phyloP scores from a whole-genome alignment of 2,888 invertebrate species.

The Caenorhabditis macrosperma region DNA sequence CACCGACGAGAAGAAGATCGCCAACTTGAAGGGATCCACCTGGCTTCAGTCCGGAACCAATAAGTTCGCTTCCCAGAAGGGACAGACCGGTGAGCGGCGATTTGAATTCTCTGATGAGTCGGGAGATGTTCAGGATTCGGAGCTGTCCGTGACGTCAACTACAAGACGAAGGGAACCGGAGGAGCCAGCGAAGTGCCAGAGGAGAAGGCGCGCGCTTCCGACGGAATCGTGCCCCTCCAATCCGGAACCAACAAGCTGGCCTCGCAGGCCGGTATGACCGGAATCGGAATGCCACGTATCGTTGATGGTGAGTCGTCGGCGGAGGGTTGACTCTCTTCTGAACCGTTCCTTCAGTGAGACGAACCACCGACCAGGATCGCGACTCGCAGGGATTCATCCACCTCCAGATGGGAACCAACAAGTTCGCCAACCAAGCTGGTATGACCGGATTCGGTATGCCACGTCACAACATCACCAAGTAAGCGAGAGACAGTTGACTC shows the following conservation, averaged over 20 bases:
- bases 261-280: constrained; percentile 83
- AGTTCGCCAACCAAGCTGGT: constrained; percentile 79
- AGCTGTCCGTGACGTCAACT: constrained; percentile 79
- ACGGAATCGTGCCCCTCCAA: constrained; percentile 83
- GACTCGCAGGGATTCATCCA: constrained; percentile 80
- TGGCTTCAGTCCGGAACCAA: constrained; percentile 80
- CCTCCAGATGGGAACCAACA: constrained; percentile 80
- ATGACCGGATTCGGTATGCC: constrained; percentile 80
- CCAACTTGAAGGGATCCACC: constrained; percentile 76
- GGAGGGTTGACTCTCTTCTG: too few species aligned
- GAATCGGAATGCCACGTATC: constrained; percentile 83
- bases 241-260: constrained; percentile 83
- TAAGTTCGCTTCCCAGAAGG: constrained; percentile 80
- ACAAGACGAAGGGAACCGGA: constrained; percentile 79
- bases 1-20: constrained; percentile 79
- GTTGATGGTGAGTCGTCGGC: constrained; percentile 81
- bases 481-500: constrained; percentile 37
- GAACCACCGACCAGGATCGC: constrained; percentile 77
- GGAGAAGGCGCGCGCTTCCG: constrained; percentile 80
- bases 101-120: not conserved
- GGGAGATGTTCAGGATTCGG: constrained; percentile 72
- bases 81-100: constrained; percentile 72
- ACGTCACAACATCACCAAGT: constrained; percentile 79
- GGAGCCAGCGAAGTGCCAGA: constrained; percentile 80
- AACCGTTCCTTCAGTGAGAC: constrained; percentile 70